These are phyloP conservation scores for Acromyrmex echinatior DNA, from an alignment of 1,140 invertebrate species.

Conservation along the genomic window DNA sequence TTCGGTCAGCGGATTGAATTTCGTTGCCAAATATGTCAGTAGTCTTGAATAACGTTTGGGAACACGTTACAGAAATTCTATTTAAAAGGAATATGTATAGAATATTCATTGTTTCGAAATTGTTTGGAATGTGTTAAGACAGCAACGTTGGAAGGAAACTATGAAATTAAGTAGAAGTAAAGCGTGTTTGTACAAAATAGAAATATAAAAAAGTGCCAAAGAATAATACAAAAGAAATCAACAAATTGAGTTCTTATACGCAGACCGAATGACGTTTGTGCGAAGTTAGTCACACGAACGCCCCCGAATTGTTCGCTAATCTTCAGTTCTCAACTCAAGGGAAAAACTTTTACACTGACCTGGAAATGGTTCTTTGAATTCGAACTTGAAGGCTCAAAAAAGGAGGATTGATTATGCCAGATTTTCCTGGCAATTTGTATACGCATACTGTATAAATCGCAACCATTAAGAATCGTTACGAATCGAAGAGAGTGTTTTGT, in stretches of 20 bases:
- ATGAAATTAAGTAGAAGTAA: conserved; percentile 1
- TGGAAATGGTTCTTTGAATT: background rate
- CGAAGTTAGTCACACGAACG: background rate
- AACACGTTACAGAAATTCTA: conserved; percentile 15
- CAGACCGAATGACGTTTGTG: background rate
- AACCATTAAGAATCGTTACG: conserved; percentile 52
- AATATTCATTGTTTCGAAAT: conserved; percentile 15
- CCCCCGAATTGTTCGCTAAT: conserved; percentile 22
- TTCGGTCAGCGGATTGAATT: conserved; percentile 58
- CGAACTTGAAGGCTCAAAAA: background rate
- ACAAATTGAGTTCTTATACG: background rate
- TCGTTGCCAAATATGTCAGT: conserved; percentile 64
- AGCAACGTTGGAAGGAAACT: background rate
- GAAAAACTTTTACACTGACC: conserved; percentile 15
- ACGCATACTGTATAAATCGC: conserved; percentile 45
- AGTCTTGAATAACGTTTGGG: conserved; percentile 38
- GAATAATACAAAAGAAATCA: conserved; percentile 1
- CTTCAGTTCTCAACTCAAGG: background rate
- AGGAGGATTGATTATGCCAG: conserved; percentile 34
- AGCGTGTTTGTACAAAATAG: background rate
- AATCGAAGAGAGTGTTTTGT: conserved; percentile 52
- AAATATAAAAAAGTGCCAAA: no score
- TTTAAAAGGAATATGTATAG: conserved; percentile 2
- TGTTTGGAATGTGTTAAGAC: background rate
- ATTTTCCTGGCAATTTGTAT: conserved; percentile 58